Conservation (phyloP, 2,113 vertebrate genomes). For the Cathartes aura region DNA sequence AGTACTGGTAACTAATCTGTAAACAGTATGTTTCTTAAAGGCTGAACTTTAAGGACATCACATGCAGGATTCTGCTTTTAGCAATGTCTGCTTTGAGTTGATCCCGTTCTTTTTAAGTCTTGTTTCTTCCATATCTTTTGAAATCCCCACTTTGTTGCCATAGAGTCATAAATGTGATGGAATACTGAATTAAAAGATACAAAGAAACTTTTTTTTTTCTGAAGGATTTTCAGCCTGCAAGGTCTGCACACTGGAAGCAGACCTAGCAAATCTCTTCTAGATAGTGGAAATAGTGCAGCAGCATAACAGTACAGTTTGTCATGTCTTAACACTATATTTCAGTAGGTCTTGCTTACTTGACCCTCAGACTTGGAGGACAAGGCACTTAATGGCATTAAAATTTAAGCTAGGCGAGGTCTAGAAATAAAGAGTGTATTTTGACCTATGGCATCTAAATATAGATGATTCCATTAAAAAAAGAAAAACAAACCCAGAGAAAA, state of each 20-base stretch:
- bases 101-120: not conserved
- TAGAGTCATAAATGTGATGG: not conserved
- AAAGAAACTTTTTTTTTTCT: not conserved
- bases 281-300: not conserved
- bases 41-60: not conserved
- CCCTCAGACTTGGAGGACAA: not conserved
- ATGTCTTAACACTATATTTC: not conserved
- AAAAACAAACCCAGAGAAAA: not conserved
- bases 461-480: not conserved
- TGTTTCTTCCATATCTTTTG: not conserved
- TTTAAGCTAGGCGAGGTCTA: not conserved
- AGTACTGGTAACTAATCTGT: not conserved
- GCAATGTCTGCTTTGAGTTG: not conserved
- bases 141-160: not conserved
- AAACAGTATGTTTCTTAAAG: not conserved
- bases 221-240: not conserved
- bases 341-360: not conserved
- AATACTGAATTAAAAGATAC: not conserved
- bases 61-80: not conserved
- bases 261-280: not conserved
- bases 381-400: not conserved
- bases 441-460: not conserved
- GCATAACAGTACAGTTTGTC: not conserved
- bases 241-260: not conserved
- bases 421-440: not conserved